These are phyloP conservation scores for Diabrotica virgifera DNA, from an alignment of 1,140 invertebrate genomes.

Conservation along the genomic window DNA sequence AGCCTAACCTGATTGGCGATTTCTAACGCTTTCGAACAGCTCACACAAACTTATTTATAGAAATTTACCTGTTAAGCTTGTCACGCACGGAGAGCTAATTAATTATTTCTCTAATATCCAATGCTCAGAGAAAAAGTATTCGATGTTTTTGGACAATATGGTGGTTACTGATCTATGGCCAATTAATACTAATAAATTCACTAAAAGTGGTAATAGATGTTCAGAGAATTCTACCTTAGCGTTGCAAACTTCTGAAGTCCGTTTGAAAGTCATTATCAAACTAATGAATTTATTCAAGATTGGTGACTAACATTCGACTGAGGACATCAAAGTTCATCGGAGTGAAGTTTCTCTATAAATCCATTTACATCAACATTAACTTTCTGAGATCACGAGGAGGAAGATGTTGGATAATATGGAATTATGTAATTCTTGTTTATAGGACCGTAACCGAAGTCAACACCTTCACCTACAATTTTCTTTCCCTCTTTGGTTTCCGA, in stretches of 20 bases:
- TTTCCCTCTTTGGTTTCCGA: conserved; percentile 41
- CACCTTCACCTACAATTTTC: conserved; percentile 35
- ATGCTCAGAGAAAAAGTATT: conserved; percentile 54
- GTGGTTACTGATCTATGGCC: conserved; percentile 38
- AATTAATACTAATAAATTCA: conserved; percentile 53
- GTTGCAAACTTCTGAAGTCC: conserved; percentile 54
- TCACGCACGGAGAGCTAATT: no score
- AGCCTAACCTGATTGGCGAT: no score
- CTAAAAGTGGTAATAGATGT: conserved; percentile 57
- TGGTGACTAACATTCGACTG: conserved; percentile 38
- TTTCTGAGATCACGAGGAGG: conserved; percentile 9
- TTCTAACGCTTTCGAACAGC: no score
- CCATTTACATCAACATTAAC: conserved; percentile 8
- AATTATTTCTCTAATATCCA: no score
- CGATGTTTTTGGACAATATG: conserved; percentile 49
- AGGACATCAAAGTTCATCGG: conserved; percentile 48
- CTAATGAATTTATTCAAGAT: no score
- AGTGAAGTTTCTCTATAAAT: conserved; percentile 23
- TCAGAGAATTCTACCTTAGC: conserved; percentile 60
- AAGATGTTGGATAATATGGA: conserved; percentile 27
- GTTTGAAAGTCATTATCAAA: conserved; percentile 48
- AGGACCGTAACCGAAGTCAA: conserved; percentile 34
- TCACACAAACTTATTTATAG: no score
- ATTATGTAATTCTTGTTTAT: conserved; percentile 30
- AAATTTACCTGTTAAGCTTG: no score